A percentile compares a stretch with the other conserved stretches of the same genome.
Evolutionary conservation across 2,888 invertebrate species (phyloP).

Genomic region (Xanthorhoe spadicearia): DNA sequence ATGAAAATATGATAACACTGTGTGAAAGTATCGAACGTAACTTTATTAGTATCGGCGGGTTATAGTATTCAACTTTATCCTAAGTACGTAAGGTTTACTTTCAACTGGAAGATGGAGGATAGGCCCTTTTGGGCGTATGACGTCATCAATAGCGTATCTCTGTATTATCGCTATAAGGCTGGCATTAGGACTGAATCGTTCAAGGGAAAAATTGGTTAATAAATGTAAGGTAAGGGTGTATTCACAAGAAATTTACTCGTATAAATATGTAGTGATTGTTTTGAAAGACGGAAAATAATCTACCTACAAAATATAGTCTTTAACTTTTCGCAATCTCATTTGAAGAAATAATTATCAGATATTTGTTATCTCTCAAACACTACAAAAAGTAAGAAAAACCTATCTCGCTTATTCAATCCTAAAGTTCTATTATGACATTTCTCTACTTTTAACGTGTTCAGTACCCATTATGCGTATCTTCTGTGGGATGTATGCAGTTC

Average conservation of each 20-base stretch:
- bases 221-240: constrained; percentile 60
- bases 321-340: no score
- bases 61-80: constrained; percentile 9
- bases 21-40: constrained; percentile 76
- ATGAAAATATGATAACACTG: constrained; percentile 73
- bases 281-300: no score
- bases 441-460: no score
- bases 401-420: no score
- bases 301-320: neutral
- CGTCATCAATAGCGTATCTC: constrained; percentile 75
- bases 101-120: constrained; percentile 39
- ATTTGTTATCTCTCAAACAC: no score
- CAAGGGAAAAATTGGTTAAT: constrained; percentile 82
- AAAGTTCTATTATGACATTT: no score
- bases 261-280: neutral
- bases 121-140: constrained; percentile 46
- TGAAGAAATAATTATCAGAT: no score
- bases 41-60: constrained; percentile 59
- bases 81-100: constrained; percentile 29
- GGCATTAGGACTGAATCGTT: constrained; percentile 77
- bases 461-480: no score
- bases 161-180: constrained; percentile 75
- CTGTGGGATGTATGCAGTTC: no score
- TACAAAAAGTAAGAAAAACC: no score
- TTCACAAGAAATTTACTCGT: constrained; percentile 35